Evolutionary conservation across 2,113 vertebrate genomes (phyloP), one percentile per base, ranked within the genome.

Genomic region (Seriola dumerili): DNA sequence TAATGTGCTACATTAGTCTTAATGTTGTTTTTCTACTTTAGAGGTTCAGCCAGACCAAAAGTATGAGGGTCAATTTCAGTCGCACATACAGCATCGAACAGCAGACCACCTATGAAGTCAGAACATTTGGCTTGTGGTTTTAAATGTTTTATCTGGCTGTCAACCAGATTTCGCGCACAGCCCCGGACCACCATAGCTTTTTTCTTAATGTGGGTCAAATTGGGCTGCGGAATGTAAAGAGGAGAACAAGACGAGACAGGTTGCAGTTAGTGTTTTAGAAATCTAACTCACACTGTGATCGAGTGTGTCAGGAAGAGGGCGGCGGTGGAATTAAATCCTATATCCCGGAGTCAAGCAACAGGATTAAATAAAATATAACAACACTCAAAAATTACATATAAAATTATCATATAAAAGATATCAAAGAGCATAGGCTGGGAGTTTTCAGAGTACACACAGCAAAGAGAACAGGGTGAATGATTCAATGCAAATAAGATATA

Each of bases 81-180:
- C 59, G 14, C 65, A 69, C 65, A 42, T 38, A 34, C 42, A 66
- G 69, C 72, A 50, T 48, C 13, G 61, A 91, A 83, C 79, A 67
- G 71, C 67, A 90, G 94, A 94, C 94, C 94, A 95, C 93, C 94
- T 78, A 87, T 76, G 87, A 70, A 93, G 92, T 74, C 54, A 64
- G 85, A 85, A 78, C 80, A 84, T 91, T 93, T 86, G 82, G 83
- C 88, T 93, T 85, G 78, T 85, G 82, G 86, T 64, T 94, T 91
- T 72, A 74, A 86, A 72, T 92, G 89, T 94, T 95, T 91, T 62
- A 72, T 76, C 90, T 95, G 94, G 93, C 89, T 54, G 65, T 54
- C 76, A 6, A 66, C 74, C 88, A 88, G 64, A 76, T 90, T 89
- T 92, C 80, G 81, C 75, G 84, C 87, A 83, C 77, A 79, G 61